Conservation (phyloP, 2,113 vertebrate genomes). For the Platichthys flesus region DNA sequence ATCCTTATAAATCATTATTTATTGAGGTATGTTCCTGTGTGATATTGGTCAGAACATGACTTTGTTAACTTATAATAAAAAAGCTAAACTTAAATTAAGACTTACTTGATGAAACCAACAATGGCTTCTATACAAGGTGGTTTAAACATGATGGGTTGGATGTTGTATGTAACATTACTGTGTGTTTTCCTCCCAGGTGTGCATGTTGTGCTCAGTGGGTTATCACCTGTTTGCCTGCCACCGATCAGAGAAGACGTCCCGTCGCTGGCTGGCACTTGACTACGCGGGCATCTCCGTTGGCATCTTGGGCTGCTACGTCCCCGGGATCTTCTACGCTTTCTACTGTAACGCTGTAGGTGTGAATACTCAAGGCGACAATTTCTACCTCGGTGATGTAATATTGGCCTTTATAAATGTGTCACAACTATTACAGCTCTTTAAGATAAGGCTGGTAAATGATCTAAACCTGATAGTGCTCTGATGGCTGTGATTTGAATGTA, state of each 20-base stretch:
- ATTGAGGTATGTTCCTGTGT: no score
- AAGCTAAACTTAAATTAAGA: no score
- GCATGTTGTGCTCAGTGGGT: conserved; percentile 97
- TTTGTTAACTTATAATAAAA: no score
- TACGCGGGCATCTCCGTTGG: conserved; percentile 97
- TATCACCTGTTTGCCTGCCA: conserved; percentile 98
- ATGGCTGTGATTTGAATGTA: background rate
- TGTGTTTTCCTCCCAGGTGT: conserved; percentile 84
- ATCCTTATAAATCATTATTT: no score
- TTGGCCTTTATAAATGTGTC: background rate
- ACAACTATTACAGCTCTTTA: background rate
- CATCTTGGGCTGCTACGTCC: conserved; percentile 97
- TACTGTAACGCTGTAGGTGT: conserved; percentile 92
- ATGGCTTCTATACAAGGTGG: no score
- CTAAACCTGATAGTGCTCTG: background rate
- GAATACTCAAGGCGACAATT: no score
- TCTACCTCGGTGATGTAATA: background rate
- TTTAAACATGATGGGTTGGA: no score
- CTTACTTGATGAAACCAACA: no score
- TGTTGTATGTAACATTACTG: background rate
- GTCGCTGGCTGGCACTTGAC: conserved; percentile 95
- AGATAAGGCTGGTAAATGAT: no score
- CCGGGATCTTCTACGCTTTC: conserved; percentile 97
- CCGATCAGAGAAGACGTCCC: conserved; percentile 94
- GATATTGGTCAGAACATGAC: no score